Evolutionary conservation across 2,113 vertebrate genomes (phyloP).

Genomic region (Caranx ignobilis): DNA sequence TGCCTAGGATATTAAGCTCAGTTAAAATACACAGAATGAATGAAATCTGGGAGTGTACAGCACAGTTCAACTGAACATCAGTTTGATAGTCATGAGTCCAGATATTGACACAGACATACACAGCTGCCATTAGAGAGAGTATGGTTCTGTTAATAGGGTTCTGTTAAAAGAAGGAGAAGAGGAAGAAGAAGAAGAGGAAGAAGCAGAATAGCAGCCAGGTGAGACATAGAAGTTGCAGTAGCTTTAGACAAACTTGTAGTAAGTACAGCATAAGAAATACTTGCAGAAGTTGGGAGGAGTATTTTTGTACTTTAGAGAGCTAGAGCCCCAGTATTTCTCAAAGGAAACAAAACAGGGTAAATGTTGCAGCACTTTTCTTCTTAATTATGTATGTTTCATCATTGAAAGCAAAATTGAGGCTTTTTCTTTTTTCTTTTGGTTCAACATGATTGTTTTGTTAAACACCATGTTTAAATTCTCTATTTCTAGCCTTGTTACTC

Average conservation of each 20-base stretch:
- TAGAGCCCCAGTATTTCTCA: constrained; percentile 46
- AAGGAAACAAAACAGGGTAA: constrained; percentile 42
- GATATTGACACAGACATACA: constrained; percentile 44
- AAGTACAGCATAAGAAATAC: constrained; percentile 53
- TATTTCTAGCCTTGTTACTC: constrained; percentile 79
- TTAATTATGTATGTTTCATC: constrained; percentile 57
- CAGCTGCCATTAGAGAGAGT: constrained; percentile 64
- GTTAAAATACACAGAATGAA: background rate
- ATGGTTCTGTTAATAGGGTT: constrained; percentile 8
- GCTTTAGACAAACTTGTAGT: constrained; percentile 36
- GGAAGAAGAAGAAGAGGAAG: constrained; percentile 35
- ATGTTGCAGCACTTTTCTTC: constrained; percentile 69
- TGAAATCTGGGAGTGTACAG: constrained; percentile 39
- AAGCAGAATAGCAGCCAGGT: constrained; percentile 57
- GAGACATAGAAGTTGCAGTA: constrained; percentile 40
- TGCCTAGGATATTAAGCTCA: constrained; percentile 8
- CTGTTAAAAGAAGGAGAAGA: constrained; percentile 46
- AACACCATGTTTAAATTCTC: constrained; percentile 48
- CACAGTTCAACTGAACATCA: constrained; percentile 32
- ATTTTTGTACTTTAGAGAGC: constrained; percentile 35
- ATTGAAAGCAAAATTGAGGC: constrained; percentile 70
- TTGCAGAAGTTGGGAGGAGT: constrained; percentile 47
- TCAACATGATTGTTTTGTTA: constrained; percentile 62
- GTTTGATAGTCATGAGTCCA: constrained; percentile 40
- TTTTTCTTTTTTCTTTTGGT: constrained; percentile 62